These are phyloP conservation scores for Luidia sarsii DNA, from an alignment of 53 echinoderm and acorn worm species.

Conservation along the genomic window DNA sequence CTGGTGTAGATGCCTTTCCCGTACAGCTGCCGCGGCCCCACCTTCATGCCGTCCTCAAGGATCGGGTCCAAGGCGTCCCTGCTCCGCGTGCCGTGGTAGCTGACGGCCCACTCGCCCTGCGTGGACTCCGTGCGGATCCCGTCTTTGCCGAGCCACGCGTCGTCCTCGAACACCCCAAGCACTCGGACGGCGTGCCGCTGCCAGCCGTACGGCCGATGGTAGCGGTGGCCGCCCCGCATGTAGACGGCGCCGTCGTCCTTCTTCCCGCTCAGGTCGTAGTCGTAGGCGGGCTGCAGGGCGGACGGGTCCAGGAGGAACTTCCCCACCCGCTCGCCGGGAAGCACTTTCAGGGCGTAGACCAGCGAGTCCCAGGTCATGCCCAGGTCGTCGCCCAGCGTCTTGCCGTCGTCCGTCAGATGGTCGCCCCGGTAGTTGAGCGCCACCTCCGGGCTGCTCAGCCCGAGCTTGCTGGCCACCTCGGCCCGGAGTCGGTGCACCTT, in stretches of 20 bases:
- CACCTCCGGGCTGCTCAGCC: not conserved
- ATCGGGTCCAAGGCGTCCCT: not conserved
- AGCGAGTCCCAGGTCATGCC: not conserved
- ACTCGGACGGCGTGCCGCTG: conserved; percentile 29
- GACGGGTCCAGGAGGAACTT: conserved; percentile 11
- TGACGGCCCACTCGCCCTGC: conserved; percentile 47
- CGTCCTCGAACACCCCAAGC: conserved; percentile 26
- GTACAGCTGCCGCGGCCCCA: conserved; percentile 3
- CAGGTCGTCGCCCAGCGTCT: not conserved
- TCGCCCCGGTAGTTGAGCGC: not conserved
- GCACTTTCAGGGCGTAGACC: not conserved
- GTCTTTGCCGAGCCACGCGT: conserved; percentile 25
- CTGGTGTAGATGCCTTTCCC: conserved; percentile 30
- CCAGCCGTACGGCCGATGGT: conserved; percentile 44
- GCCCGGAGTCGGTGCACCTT: not conserved
- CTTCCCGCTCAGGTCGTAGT: conserved; percentile 16
- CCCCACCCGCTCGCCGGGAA: not conserved
- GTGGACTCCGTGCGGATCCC: conserved; percentile 13
- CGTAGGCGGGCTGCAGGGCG: conserved; percentile 9
- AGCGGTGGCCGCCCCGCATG: conserved; percentile 6
- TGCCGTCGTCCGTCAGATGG: not conserved
- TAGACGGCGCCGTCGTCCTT: not conserved
- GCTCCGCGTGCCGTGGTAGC: conserved; percentile 39
- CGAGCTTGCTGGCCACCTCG: not conserved
- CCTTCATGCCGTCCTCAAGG: not conserved